These are phyloP conservation scores for Catharus fuscescens DNA, from an alignment of 2,113 vertebrate genomes.

Conservation along the genomic window DNA sequence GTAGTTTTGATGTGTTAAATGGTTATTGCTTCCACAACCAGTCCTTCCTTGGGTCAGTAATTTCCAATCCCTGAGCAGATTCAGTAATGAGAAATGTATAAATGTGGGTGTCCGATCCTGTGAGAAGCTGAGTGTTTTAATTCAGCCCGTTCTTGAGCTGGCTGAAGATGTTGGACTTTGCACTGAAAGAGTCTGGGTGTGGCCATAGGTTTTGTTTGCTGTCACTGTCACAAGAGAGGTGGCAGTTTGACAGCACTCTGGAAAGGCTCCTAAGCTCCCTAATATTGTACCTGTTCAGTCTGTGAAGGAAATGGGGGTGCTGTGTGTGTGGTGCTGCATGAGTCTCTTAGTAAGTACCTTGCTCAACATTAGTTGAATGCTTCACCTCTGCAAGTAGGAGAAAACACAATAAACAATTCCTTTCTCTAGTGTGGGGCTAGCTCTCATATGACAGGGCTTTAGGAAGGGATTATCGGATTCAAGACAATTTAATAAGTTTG, in stretches of 20 bases:
- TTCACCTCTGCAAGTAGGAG: neutral
- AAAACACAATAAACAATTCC: neutral
- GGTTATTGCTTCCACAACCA: neutral
- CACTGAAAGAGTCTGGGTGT: neutral
- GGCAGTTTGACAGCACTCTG: accelerated
- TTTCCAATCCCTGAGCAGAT: neutral
- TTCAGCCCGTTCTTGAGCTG: neutral
- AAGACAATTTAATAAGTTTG: neutral
- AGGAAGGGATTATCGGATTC: neutral
- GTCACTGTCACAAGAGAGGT: neutral
- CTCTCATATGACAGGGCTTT: constrained; percentile 15
- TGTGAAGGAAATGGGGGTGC: accelerated
- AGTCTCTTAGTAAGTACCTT: neutral
- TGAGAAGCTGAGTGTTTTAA: neutral
- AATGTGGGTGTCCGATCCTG: neutral
- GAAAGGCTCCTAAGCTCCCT: neutral
- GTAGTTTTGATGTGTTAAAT: neutral
- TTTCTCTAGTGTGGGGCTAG: neutral
- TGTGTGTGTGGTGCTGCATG: accelerated
- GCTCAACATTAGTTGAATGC: neutral
- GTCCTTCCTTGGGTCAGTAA: neutral
- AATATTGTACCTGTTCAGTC: neutral
- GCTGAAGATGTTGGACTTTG: neutral
- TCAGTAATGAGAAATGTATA: neutral
- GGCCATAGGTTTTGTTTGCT: neutral